Evolutionary conservation across 1,140 invertebrate species (phyloP).

Genomic region (Microplitis demolitor): DNA sequence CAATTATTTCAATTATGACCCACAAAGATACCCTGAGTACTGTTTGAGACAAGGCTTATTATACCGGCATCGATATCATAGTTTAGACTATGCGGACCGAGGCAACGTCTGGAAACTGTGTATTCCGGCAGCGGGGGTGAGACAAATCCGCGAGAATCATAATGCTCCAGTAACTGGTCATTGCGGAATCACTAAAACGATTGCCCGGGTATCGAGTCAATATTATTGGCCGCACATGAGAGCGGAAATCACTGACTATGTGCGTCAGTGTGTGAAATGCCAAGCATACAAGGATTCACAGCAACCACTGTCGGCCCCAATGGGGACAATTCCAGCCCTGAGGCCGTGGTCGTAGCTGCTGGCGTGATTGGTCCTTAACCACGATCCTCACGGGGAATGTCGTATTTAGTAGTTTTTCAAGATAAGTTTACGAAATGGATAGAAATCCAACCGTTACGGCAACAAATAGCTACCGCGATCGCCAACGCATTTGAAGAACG

Average conservation of each 20-base stretch:
- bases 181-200: constrained; percentile 32
- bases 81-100: not conserved
- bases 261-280: constrained; percentile 22
- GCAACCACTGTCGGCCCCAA: not conserved
- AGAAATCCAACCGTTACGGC: constrained; percentile 26
- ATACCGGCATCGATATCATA: constrained; percentile 20
- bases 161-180: constrained; percentile 29
- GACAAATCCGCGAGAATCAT: constrained; percentile 16
- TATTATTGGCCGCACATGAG: constrained; percentile 36
- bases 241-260: constrained; percentile 16
- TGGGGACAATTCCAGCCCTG: not conserved
- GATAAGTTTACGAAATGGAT: constrained; percentile 28
- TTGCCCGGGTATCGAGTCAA: not conserved
- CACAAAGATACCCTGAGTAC: constrained; percentile 19
- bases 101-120: constrained; percentile 28
- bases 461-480: constrained; percentile 37
- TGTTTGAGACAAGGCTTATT: constrained; percentile 21
- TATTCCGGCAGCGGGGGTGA: not conserved
- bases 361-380: not conserved
- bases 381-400: not conserved
- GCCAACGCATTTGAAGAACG: constrained; percentile 35
- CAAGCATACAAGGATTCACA: not conserved
- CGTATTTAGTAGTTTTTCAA: constrained; percentile 10
- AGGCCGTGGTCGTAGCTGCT: not conserved
- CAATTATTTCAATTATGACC: too few relatives aligned